Evolutionary conservation across 2,797 vertebrate genomes (phyloP).

Genomic region (Sylvilagus floridanus): DNA sequence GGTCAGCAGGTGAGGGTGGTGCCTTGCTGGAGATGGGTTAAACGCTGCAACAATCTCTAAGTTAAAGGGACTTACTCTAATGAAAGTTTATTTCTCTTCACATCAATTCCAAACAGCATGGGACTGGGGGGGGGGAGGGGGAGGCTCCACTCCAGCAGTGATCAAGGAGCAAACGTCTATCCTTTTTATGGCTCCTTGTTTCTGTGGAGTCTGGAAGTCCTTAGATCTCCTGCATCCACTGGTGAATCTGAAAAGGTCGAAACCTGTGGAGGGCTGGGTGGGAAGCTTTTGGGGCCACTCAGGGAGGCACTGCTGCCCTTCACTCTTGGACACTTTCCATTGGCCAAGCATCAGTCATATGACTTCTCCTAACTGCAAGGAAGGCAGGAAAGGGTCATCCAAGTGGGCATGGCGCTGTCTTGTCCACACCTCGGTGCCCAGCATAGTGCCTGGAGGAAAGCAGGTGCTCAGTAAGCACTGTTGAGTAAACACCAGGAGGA

Average conservation of each 20-base stretch:
- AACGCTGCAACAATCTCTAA: background rate
- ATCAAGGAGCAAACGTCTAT: background rate
- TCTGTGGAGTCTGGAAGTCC: background rate
- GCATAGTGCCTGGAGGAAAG: background rate
- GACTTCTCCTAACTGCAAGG: background rate
- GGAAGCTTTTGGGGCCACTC: background rate
- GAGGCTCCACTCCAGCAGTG: background rate
- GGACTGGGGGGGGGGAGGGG: background rate
- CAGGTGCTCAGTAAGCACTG: background rate
- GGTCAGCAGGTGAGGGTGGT: background rate
- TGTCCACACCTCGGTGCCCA: background rate
- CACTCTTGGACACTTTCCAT: background rate
- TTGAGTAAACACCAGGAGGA: background rate
- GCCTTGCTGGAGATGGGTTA: background rate
- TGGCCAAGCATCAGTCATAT: background rate
- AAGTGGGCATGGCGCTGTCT: background rate
- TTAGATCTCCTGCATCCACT: background rate
- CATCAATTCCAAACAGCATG: background rate
- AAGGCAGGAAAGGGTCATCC: background rate
- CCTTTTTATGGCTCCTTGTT: background rate
- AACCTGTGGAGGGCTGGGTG: background rate
- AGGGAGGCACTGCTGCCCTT: background rate
- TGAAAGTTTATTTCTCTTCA: background rate
- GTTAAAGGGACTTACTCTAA: background rate
- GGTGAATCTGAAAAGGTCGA: background rate